These are phyloP conservation scores for Gulo gulo DNA, from an alignment of 2,113 vertebrate genomes.

Conservation along the genomic window DNA sequence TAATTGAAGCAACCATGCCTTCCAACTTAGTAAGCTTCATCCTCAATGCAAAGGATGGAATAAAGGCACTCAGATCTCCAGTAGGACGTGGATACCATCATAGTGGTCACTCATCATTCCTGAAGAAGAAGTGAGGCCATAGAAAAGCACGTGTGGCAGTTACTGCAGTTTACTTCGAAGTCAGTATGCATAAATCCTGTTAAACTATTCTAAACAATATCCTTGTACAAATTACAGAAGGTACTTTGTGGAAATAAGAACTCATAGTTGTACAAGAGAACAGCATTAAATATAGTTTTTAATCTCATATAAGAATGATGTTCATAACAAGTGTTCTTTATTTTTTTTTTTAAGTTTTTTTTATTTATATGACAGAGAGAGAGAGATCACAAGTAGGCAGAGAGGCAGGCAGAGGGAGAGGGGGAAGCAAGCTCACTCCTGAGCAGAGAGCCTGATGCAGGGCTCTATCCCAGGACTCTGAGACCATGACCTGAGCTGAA, in stretches of 20 bases:
- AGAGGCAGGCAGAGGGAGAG: too few relatives aligned
- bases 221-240: constrained; percentile 37
- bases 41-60: constrained; percentile 68
- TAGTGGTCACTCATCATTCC: background rate
- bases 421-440: too few relatives aligned
- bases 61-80: constrained; percentile 52
- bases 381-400: too few relatives aligned
- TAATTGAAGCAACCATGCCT: constrained; percentile 79
- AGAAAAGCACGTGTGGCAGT: background rate
- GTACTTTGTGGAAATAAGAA: constrained; percentile 49
- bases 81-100: background rate
- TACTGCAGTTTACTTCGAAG: constrained; percentile 2
- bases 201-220: background rate
- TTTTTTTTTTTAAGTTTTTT: too few relatives aligned
- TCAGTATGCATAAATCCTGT: background rate
- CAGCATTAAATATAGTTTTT: constrained; percentile 49
- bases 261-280: constrained; percentile 28
- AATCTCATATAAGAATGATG: constrained; percentile 17
- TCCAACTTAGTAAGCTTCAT: constrained; percentile 76
- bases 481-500: too few relatives aligned
- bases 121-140: constrained; percentile 1
- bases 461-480: too few relatives aligned
- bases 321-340: background rate
- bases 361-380: too few relatives aligned
- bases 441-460: too few relatives aligned